phyloP scores from a whole-genome alignment of 2,113 vertebrate species.

The Triplophysa rosa region DNA sequence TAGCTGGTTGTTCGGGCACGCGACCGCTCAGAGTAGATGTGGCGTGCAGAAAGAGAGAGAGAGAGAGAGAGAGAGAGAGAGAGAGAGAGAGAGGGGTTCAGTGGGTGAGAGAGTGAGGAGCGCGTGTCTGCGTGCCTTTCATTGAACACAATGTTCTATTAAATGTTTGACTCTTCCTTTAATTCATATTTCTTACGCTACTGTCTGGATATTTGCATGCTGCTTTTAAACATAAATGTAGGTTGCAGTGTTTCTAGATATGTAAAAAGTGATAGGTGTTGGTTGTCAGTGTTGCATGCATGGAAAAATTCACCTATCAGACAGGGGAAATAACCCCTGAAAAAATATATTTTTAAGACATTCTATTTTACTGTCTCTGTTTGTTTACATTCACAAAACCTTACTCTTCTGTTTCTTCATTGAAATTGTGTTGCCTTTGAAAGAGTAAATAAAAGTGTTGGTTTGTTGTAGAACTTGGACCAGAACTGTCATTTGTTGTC shows the following conservation, averaged over 20 bases:
- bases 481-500: slow-evolving; percentile 45
- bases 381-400: neutral
- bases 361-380: neutral
- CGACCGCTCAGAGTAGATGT: slow-evolving; percentile 17
- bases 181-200: neutral
- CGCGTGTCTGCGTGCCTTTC: neutral
- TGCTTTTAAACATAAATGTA: neutral
- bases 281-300: neutral
- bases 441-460: neutral
- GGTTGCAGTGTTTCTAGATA: neutral
- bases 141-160: neutral
- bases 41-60: neutral
- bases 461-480: slow-evolving; percentile 12
- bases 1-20: slow-evolving; percentile 17
- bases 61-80: no score
- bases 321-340: no score
- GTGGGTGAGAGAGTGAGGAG: neutral
- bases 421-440: neutral
- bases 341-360: no score
- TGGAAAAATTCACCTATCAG: neutral
- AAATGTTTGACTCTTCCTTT: neutral
- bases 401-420: neutral
- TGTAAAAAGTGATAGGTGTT: neutral
- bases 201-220: neutral
- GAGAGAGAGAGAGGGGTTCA: neutral